Percentiles rank a stretch among this genome's conserved stretches.
Evolutionary conservation across 2,113 vertebrate genomes (phyloP).

Genomic region (Phoxinus phoxinus): DNA sequence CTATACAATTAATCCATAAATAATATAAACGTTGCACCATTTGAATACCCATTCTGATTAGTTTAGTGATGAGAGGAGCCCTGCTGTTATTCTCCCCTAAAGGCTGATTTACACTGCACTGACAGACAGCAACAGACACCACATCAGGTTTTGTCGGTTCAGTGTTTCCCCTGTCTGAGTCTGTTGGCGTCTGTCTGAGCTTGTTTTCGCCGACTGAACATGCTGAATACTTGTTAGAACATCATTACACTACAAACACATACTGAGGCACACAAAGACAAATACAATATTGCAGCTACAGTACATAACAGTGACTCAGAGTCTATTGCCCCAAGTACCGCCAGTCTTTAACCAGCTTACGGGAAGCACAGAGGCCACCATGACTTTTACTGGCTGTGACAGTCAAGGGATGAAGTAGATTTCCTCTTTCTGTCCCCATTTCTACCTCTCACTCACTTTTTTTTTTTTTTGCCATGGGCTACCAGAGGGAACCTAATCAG

Average conservation of each 20-base stretch:
- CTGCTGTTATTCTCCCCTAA: no score
- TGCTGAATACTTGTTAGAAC: background rate
- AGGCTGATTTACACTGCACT: no score
- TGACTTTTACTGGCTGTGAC: conserved; percentile 21
- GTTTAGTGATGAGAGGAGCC: no score
- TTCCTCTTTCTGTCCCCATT: background rate
- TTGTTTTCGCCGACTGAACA: no score
- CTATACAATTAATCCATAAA: no score
- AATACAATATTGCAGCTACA: conserved; percentile 9
- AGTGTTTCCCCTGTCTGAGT: no score
- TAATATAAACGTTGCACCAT: no score
- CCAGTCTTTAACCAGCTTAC: conserved; percentile 33
- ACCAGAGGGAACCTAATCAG: background rate
- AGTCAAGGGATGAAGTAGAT: background rate
- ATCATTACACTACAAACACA: background rate
- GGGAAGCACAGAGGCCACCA: background rate
- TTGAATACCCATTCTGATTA: no score
- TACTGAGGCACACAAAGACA: conserved; percentile 23
- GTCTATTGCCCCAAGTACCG: conserved; percentile 23
- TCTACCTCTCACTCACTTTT: background rate
- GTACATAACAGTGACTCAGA: conserved; percentile 27
- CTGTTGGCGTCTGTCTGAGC: no score
- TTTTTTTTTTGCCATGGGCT: background rate
- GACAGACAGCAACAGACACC: no score
- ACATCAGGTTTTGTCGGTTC: no score